These are phyloP conservation scores for Rhea americana DNA, from an alignment of 2,113 vertebrate genomes.

Conservation along the genomic window DNA sequence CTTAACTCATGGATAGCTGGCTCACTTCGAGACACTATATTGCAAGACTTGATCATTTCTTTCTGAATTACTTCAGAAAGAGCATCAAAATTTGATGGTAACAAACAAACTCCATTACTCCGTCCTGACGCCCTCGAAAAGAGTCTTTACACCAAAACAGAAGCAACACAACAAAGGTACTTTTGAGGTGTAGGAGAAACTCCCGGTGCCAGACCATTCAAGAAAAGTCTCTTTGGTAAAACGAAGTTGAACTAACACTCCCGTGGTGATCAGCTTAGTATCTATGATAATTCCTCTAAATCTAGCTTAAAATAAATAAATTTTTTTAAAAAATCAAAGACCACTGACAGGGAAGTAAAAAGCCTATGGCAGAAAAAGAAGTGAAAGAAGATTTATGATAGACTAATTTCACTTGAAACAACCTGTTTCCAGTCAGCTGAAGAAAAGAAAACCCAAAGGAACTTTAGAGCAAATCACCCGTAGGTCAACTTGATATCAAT, in stretches of 20 bases:
- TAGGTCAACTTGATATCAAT: conserved; percentile 56
- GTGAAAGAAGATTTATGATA: conserved; percentile 41
- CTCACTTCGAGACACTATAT: neutral
- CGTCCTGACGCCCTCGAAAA: neutral
- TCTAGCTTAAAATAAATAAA: neutral
- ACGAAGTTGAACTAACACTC: neutral
- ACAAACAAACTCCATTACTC: neutral
- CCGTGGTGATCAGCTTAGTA: neutral
- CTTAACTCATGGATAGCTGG: neutral
- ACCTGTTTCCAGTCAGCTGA: conserved; percentile 26
- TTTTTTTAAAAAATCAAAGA: neutral
- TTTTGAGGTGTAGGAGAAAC: neutral
- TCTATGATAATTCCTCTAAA: neutral
- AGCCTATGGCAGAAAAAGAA: conserved; percentile 41
- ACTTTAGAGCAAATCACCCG: conserved; percentile 61
- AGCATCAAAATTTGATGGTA: neutral
- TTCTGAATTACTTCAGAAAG: neutral
- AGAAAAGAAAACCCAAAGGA: conserved; percentile 61
- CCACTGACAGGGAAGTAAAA: neutral
- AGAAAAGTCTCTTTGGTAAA: neutral
- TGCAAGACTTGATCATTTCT: neutral
- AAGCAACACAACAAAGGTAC: neutral
- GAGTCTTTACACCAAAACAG: neutral
- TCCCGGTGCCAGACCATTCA: neutral
- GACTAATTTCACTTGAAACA: conserved; percentile 59